Evolutionary conservation across 2,113 vertebrate genomes (phyloP).

Genomic region (Cariama cristata): DNA sequence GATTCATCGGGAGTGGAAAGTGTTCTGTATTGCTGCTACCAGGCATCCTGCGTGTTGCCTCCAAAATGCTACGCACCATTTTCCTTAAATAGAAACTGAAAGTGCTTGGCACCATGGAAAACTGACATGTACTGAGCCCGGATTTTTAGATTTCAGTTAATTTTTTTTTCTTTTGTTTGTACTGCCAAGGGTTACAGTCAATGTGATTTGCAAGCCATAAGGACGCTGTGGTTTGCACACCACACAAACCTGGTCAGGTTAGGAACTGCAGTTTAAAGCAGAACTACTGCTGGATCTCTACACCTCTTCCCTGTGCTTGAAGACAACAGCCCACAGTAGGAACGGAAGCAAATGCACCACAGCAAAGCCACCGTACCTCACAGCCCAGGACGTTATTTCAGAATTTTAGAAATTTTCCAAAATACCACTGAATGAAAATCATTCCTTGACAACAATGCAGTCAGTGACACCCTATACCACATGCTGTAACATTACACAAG

Average conservation of each 20-base stretch:
- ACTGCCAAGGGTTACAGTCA: not conserved
- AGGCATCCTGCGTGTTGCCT: not conserved
- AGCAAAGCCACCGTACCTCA: not conserved
- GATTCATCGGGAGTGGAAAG: not conserved
- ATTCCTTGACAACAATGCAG: not conserved
- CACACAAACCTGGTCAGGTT: not conserved
- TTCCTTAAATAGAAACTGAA: not conserved
- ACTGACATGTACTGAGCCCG: not conserved
- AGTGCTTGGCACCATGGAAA: not conserved
- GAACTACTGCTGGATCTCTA: not conserved
- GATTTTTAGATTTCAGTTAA: not conserved
- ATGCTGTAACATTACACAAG: not conserved
- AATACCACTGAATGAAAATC: not conserved
- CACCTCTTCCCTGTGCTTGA: fast-evolving
- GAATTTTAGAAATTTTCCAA: not conserved
- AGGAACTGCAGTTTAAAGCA: not conserved
- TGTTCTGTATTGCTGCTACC: not conserved
- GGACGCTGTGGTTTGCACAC: fast-evolving
- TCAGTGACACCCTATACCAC: not conserved
- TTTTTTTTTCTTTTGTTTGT: not conserved
- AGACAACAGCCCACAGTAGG: not conserved
- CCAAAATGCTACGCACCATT: not conserved
- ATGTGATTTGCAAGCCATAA: not conserved
- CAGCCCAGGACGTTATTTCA: not conserved
- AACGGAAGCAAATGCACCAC: fast-evolving